Conservation (phyloP, 2,113 vertebrate species). For the Lophius piscatorius region DNA sequence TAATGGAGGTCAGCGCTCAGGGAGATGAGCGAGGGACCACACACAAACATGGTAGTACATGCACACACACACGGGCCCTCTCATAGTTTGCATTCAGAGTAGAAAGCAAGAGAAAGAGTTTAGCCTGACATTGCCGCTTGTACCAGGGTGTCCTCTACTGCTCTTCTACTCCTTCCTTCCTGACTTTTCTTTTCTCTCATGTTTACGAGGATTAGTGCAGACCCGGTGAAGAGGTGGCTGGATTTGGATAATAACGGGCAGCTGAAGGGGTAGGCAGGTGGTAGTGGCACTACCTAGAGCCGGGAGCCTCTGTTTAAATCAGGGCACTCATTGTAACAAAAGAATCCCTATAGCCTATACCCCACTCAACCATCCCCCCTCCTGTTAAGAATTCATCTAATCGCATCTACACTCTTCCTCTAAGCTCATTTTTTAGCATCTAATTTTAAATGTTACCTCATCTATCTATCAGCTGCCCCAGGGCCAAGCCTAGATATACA, state of each 20-base stretch:
- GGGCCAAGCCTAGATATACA: conserved; percentile 52
- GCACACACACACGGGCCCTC: neutral
- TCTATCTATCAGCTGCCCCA: conserved; percentile 48
- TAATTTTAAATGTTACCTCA: conserved; percentile 67
- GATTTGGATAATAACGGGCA: conserved; percentile 1
- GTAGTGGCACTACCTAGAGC: conserved; percentile 45
- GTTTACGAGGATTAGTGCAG: neutral
- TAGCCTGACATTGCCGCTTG: conserved; percentile 49
- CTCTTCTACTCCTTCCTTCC: conserved; percentile 3
- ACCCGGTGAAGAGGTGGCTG: conserved; percentile 1
- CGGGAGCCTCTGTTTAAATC: conserved; percentile 60
- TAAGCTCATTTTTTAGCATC: conserved; percentile 56
- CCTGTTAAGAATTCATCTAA: conserved; percentile 60
- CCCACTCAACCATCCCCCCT: neutral
- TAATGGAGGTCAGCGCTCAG: conserved; percentile 74
- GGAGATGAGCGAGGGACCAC: conserved; percentile 57
- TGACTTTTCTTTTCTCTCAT: neutral
- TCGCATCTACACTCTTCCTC: conserved; percentile 28
- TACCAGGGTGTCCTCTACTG: conserved; percentile 29
- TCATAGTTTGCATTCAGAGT: conserved; percentile 34
- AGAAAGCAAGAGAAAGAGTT: conserved; percentile 48
- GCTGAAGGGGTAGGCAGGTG: conserved; percentile 35
- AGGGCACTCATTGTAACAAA: conserved; percentile 49
- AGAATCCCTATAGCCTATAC: conserved; percentile 40
- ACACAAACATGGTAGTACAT: conserved; percentile 1